A percentile compares a stretch with the other conserved stretches of the same genome.
phyloP scores from a whole-genome alignment of 2,888 invertebrate species.

The Ptilodon capucinus region DNA sequence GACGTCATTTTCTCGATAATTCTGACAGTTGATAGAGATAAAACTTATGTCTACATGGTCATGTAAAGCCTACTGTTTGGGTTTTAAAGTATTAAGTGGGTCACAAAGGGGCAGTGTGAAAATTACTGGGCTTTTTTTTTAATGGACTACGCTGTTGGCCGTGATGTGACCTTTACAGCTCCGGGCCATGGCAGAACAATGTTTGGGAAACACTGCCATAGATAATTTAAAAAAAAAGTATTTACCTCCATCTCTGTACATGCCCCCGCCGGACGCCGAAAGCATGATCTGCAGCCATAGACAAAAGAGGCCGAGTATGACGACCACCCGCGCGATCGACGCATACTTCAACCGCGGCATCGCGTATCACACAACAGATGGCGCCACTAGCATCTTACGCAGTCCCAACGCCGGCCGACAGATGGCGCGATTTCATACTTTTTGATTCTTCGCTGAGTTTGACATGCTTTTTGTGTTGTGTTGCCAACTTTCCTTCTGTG shows the following conservation, averaged over 20 bases:
- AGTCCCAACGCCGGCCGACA: slow-evolving; percentile 28
- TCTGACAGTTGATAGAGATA: too few species aligned
- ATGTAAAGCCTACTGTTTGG: too few species aligned
- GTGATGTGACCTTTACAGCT: too few species aligned
- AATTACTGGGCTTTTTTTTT: too few species aligned
- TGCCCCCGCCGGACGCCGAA: slow-evolving; percentile 56
- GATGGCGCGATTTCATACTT: slow-evolving; percentile 34
- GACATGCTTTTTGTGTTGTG: not conserved
- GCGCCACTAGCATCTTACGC: slow-evolving; percentile 38
- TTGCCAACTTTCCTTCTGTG: too few species aligned
- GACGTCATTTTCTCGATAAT: too few species aligned
- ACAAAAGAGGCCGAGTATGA: slow-evolving; percentile 67
- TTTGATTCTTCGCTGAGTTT: slow-evolving; percentile 23
- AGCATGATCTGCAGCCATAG: slow-evolving; percentile 77
- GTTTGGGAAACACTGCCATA: too few species aligned
- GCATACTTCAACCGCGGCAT: slow-evolving; percentile 78
- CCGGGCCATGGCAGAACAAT: too few species aligned
- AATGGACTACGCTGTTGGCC: too few species aligned
- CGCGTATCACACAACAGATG: slow-evolving; percentile 46
- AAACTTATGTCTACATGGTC: too few species aligned
- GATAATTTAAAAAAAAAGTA: slow-evolving; percentile 2
- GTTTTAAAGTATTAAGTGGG: too few species aligned
- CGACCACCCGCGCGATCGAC: slow-evolving; percentile 65
- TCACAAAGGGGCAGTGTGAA: too few species aligned
- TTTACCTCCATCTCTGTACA: slow-evolving; percentile 66